phyloP scores from a whole-genome alignment of 1,140 invertebrate species.

The Cherax quadricarinatus region DNA sequence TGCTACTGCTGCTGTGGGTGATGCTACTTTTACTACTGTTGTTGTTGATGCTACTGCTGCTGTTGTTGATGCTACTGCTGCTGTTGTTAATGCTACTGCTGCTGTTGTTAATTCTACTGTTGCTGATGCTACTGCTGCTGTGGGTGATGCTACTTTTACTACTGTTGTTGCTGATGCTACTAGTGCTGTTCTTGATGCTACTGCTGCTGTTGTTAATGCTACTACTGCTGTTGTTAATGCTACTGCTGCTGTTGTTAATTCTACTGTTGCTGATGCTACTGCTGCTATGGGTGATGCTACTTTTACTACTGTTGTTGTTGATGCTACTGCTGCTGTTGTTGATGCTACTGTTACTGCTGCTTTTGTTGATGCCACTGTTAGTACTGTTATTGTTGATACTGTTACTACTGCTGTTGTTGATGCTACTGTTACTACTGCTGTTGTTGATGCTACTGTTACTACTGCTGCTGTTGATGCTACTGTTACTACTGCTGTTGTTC shows the following conservation, averaged over 20 bases:
- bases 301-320: too few species aligned
- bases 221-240: neutral
- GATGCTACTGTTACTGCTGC: neutral
- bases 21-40: too few species aligned
- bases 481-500: too few species aligned
- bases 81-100: neutral
- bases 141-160: too few species aligned
- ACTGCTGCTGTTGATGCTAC: too few species aligned
- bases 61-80: neutral
- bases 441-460: too few species aligned
- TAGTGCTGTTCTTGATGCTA: neutral
- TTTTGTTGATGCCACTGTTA: neutral
- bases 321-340: neutral
- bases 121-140: neutral
- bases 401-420: neutral
- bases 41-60: neutral
- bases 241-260: neutral
- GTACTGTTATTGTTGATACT: too few species aligned
- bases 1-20: too few species aligned
- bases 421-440: neutral
- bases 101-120: neutral
- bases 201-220: neutral
- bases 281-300: too few species aligned
- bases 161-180: neutral
- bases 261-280: neutral